Evolutionary conservation across 2,888 invertebrate species (phyloP).

Genomic region (Punctoribates punctum): DNA sequence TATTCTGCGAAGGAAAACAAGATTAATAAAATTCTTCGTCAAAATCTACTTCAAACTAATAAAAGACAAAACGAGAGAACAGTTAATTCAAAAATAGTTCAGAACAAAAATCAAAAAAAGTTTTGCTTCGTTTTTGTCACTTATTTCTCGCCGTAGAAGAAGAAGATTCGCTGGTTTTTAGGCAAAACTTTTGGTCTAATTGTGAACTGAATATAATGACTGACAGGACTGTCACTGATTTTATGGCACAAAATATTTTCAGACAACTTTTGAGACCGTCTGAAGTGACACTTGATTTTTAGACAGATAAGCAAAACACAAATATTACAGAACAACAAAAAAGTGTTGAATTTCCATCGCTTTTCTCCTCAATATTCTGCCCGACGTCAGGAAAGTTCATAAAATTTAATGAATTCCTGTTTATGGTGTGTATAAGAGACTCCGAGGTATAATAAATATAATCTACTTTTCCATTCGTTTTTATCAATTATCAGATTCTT

Average conservation of each 20-base stretch:
- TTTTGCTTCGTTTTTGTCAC: too few species aligned
- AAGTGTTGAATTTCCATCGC: too few species aligned
- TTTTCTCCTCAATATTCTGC: background rate
- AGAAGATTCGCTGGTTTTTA: too few species aligned
- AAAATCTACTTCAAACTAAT: background rate
- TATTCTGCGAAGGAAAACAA: background rate
- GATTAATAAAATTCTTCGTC: background rate
- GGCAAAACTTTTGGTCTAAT: too few species aligned
- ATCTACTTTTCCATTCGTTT: background rate
- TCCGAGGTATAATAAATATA: background rate
- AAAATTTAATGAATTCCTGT: conserved; percentile 4
- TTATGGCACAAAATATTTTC: background rate
- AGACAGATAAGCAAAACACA: background rate
- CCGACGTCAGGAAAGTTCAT: background rate
- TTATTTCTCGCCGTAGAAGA: too few species aligned
- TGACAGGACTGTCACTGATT: background rate
- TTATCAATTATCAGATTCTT: background rate
- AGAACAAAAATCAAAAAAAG: too few species aligned
- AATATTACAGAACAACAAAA: too few species aligned
- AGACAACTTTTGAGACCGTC: conserved; percentile 4
- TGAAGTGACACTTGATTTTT: conserved; percentile 31
- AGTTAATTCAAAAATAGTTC: background rate
- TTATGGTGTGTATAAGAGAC: background rate
- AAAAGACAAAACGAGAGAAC: background rate
- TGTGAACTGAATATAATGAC: background rate